phyloP scores from a whole-genome alignment of 2,113 vertebrate genomes.

The Cochlearius cochlearius region DNA sequence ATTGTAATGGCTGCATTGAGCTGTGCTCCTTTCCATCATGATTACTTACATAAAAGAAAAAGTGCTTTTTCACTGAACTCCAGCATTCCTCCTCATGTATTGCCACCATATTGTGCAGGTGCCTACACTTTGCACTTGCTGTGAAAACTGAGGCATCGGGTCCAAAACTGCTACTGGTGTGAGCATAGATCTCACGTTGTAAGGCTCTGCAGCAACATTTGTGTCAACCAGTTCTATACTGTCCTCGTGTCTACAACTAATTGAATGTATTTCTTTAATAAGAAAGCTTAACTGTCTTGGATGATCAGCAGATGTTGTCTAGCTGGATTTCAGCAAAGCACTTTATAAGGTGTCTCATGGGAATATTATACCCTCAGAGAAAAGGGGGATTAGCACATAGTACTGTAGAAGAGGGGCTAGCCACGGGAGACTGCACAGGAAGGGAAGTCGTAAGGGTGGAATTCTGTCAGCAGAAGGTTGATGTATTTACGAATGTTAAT shows the following conservation, averaged over 20 bases:
- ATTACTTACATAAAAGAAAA: constrained; percentile 11
- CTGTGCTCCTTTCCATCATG: background rate
- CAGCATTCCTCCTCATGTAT: background rate
- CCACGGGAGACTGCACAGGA: background rate
- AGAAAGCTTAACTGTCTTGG: background rate
- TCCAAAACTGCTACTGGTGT: background rate
- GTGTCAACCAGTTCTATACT: background rate
- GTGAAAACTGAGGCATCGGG: background rate
- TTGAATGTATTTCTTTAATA: background rate
- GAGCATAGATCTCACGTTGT: background rate
- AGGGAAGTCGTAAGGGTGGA: background rate
- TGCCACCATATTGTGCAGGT: background rate
- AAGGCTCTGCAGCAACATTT: background rate
- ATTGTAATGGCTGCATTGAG: constrained; percentile 8
- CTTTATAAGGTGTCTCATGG: background rate
- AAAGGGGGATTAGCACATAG: background rate
- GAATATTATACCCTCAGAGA: background rate
- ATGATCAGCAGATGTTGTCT: background rate
- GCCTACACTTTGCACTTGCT: background rate
- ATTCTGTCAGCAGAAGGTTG: background rate
- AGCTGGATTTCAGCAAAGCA: background rate
- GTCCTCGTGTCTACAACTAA: background rate
- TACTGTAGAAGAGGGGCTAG: background rate
- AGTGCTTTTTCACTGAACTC: background rate
- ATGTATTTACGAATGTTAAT: background rate